phyloP scores from a whole-genome alignment of 2,113 vertebrate genomes.

The Pterocles orientalis region DNA sequence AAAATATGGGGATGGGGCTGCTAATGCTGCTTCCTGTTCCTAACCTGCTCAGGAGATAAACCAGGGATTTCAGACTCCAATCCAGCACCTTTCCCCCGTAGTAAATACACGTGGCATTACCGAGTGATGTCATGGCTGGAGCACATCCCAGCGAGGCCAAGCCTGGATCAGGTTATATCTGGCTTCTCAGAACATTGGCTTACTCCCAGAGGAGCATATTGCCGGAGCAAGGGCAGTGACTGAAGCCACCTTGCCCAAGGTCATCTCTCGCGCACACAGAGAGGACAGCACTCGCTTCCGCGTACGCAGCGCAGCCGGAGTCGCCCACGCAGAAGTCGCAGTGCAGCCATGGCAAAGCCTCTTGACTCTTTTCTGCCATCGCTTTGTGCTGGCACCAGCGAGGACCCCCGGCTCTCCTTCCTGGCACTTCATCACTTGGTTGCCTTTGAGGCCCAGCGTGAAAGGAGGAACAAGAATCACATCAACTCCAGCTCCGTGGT shows the following conservation, averaged over 20 bases:
- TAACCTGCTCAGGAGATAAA: slow-evolving; percentile 56
- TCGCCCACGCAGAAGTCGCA: not conserved
- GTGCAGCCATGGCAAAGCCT: not conserved
- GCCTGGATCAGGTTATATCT: slow-evolving; percentile 59
- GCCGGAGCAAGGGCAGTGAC: slow-evolving; percentile 9
- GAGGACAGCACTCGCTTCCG: not conserved
- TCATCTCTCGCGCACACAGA: not conserved
- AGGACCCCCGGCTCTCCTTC: not conserved
- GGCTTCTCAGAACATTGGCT: slow-evolving; percentile 34
- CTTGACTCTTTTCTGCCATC: not conserved
- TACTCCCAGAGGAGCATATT: slow-evolving; percentile 52
- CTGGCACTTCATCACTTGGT: not conserved
- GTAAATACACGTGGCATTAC: slow-evolving; percentile 42
- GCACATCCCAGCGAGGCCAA: slow-evolving; percentile 29
- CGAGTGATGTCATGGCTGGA: slow-evolving; percentile 53
- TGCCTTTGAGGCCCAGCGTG: not conserved
- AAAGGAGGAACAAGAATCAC: not conserved
- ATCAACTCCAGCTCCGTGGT: not conserved
- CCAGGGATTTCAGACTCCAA: slow-evolving; percentile 26
- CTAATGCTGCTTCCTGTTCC: slow-evolving; percentile 33
- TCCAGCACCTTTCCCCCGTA: slow-evolving; percentile 11
- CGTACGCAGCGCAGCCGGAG: not conserved
- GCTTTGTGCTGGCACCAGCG: not conserved
- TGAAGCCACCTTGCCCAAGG: slow-evolving; percentile 56
- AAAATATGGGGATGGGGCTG: not conserved